These are phyloP conservation scores for Agrochola lychnidis DNA, from an alignment of 2,888 invertebrate genomes.

Conservation along the genomic window DNA sequence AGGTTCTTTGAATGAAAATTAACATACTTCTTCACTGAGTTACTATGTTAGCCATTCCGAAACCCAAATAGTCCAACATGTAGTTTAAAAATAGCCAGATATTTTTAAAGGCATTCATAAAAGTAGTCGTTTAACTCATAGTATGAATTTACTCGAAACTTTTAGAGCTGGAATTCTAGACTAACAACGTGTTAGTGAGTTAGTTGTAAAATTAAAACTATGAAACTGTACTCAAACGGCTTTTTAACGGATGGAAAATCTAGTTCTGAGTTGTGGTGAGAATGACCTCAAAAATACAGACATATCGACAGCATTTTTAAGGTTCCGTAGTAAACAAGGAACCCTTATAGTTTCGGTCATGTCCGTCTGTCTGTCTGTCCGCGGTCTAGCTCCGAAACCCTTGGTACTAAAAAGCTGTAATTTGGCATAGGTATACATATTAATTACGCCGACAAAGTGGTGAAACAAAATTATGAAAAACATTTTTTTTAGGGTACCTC, in stretches of 20 bases:
- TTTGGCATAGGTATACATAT: no score
- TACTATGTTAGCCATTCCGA: not conserved
- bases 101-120: constrained; percentile 38
- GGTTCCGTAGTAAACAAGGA: no score
- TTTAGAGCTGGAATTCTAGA: constrained; percentile 41
- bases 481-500: no score
- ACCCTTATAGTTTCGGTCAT: no score
- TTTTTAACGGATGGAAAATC: constrained; percentile 11
- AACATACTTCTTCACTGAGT: not conserved
- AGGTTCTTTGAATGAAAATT: not conserved
- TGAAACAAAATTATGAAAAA: no score
- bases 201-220: constrained; percentile 38
- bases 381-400: no score
- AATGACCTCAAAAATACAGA: not conserved
- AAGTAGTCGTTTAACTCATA: constrained; percentile 14
- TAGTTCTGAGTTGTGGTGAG: not conserved
- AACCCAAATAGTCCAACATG: not conserved
- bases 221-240: constrained; percentile 17
- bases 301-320: no score
- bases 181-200: constrained; percentile 29
- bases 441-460: no score
- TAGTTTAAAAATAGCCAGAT: constrained; percentile 19
- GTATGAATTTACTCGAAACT: constrained; percentile 12
- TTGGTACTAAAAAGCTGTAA: no score
- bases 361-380: no score